Evolutionary conservation across 2,888 invertebrate genomes (phyloP).

Genomic region (Taphrorychus bicolor): DNA sequence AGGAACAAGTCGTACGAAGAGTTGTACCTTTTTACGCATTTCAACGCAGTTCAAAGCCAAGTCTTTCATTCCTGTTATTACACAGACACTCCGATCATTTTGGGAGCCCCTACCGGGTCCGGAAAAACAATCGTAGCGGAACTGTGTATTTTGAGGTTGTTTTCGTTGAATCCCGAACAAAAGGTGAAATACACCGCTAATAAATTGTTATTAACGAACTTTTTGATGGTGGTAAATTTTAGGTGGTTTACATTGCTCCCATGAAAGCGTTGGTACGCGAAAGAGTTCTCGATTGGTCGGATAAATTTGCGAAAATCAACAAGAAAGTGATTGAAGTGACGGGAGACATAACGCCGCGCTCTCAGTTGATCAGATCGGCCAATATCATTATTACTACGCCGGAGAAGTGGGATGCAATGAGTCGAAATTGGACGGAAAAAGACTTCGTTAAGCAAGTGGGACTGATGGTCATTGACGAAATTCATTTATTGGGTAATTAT

Average conservation of each 20-base stretch:
- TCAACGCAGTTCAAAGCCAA: constrained; percentile 99
- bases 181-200: constrained; percentile 64
- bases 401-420: constrained; percentile 99
- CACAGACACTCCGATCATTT: constrained; percentile 89
- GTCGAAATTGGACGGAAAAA: constrained; percentile 96
- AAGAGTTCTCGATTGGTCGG: constrained; percentile 93
- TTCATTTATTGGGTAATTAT: constrained; percentile 95
- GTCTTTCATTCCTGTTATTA: constrained; percentile 96
- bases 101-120: constrained; percentile 95
- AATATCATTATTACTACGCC: constrained; percentile 98
- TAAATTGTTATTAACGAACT: background rate
- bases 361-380: constrained; percentile 80
- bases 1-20: constrained; percentile 78
- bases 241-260: constrained; percentile 97
- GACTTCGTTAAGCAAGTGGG: constrained; percentile 92
- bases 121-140: constrained; percentile 99
- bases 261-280: constrained; percentile 97
- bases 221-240: constrained; percentile 47
- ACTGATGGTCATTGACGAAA: constrained; percentile 96
- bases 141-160: constrained; percentile 93
- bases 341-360: constrained; percentile 89
- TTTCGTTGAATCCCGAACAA: constrained; percentile 78
- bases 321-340: constrained; percentile 95
- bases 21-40: constrained; percentile 90
- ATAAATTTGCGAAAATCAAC: constrained; percentile 73